A percentile compares a stretch with the other conserved stretches of the same genome.
These are phyloP conservation scores for Luehdorfia chinensis DNA, from an alignment of 1,140 invertebrate species.

Conservation along the genomic window DNA sequence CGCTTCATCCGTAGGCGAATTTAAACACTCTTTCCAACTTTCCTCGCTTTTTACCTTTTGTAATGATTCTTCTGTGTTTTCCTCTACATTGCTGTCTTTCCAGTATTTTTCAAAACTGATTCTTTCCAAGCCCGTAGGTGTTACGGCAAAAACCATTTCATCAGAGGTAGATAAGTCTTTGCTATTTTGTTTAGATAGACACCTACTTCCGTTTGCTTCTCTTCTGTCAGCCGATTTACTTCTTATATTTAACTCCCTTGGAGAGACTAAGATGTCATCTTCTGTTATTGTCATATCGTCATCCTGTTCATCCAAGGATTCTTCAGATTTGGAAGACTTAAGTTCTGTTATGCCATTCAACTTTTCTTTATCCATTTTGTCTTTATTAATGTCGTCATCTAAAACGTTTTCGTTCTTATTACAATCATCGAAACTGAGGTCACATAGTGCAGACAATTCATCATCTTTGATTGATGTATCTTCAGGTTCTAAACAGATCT, in stretches of 20 bases:
- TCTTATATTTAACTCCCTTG: conserved; percentile 59
- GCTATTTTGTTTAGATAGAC: conserved; percentile 65
- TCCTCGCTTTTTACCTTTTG: conserved; percentile 60
- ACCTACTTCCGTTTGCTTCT: conserved; percentile 37
- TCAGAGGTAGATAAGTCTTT: conserved; percentile 75
- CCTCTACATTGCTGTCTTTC: conserved; percentile 49
- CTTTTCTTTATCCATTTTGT: conserved; percentile 38
- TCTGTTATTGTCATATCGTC: conserved; percentile 76
- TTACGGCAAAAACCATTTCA: conserved; percentile 76
- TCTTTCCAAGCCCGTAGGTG: conserved; percentile 70
- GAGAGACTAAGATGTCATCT: conserved; percentile 56
- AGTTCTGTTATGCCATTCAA: conserved; percentile 47
- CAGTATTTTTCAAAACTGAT: conserved; percentile 74
- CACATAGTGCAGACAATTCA: conserved; percentile 65
- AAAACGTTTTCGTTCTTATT: conserved; percentile 40
- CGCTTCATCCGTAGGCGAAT: conserved; percentile 45
- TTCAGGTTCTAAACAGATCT: conserved; percentile 78
- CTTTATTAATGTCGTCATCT: conserved; percentile 22
- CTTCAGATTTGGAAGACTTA: conserved; percentile 64
- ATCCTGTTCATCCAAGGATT: conserved; percentile 67
- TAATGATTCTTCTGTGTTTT: conserved; percentile 29
- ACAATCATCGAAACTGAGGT: conserved; percentile 69
- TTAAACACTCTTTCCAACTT: conserved; percentile 64
- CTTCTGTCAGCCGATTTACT: conserved; percentile 57
- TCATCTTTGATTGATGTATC: conserved; percentile 72